Conservation (phyloP, 2,113 vertebrate genomes). For the Stegastes partitus region DNA sequence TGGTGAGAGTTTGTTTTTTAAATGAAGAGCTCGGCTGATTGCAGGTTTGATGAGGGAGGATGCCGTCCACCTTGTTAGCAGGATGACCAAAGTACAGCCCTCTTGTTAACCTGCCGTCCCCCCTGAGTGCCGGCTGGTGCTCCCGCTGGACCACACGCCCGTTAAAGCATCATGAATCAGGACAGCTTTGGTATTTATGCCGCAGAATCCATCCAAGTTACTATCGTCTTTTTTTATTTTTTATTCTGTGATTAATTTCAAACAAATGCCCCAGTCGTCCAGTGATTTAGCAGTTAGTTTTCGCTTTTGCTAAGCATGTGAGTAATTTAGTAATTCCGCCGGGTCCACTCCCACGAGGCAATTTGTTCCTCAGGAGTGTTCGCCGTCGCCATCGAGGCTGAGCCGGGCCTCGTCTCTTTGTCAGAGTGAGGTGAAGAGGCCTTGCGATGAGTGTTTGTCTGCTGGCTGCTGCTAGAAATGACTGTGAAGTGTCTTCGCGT, state of each 20-base stretch:
- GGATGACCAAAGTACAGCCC: too few species aligned
- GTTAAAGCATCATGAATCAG: too few species aligned
- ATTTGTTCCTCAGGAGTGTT: constrained; percentile 32
- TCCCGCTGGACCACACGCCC: too few species aligned
- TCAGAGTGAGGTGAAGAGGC: constrained; percentile 53
- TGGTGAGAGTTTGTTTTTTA: too few species aligned
- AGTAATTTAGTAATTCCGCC: constrained; percentile 18
- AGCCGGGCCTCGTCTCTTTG: constrained; percentile 26
- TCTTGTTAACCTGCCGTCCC: too few species aligned
- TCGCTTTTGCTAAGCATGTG: background rate
- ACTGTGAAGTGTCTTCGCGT: constrained; percentile 42
- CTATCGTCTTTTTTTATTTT: too few species aligned
- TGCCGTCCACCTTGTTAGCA: too few species aligned
- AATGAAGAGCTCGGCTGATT: too few species aligned
- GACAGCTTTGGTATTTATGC: too few species aligned
- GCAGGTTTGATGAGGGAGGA: too few species aligned
- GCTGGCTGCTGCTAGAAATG: constrained; percentile 37
- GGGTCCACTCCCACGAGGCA: constrained; percentile 4
- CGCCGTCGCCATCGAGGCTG: constrained; percentile 10
- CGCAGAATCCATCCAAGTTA: too few species aligned
- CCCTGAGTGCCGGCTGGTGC: too few species aligned
- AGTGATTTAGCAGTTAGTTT: background rate
- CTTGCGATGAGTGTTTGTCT: constrained; percentile 56
- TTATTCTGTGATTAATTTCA: background rate
- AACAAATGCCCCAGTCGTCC: background rate